Percentiles rank a stretch among this genome's conserved stretches.
Conservation (phyloP, 2,888 invertebrate species). For the Tipula confusa region DNA sequence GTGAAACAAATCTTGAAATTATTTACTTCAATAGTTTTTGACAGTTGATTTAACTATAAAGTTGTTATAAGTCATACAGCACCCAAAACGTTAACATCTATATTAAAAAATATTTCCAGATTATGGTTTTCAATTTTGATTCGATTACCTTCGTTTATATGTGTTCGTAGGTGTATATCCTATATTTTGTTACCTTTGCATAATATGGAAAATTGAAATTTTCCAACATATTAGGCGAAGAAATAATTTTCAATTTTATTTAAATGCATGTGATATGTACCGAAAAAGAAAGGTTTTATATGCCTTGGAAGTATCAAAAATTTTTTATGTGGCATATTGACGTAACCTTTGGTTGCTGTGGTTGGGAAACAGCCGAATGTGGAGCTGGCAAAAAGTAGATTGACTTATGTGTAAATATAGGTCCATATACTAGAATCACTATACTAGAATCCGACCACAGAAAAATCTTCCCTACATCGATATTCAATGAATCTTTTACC, state of each 20-base stretch:
- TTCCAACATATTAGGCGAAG: neutral
- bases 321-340: too few species aligned
- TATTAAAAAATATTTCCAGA: neutral
- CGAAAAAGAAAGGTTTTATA: neutral
- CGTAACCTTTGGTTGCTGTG: too few species aligned
- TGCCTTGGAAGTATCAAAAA: too few species aligned
- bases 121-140: constrained; percentile 7
- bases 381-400: too few species aligned
- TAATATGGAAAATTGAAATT: neutral
- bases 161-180: neutral
- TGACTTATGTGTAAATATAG: too few species aligned
- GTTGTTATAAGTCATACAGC: too few species aligned
- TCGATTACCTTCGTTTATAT: too few species aligned
- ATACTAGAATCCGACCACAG: too few species aligned
- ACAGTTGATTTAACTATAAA: neutral
- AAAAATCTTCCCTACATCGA: too few species aligned
- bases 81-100: neutral
- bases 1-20: neutral
- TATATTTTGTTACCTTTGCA: neutral
- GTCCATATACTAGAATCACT: too few species aligned
- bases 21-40: neutral
- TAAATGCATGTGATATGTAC: neutral
- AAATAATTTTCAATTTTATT: neutral
- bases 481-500: too few species aligned
- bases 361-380: too few species aligned